Conservation (phyloP, 2,888 invertebrate species). For the Cheilosia pagana region DNA sequence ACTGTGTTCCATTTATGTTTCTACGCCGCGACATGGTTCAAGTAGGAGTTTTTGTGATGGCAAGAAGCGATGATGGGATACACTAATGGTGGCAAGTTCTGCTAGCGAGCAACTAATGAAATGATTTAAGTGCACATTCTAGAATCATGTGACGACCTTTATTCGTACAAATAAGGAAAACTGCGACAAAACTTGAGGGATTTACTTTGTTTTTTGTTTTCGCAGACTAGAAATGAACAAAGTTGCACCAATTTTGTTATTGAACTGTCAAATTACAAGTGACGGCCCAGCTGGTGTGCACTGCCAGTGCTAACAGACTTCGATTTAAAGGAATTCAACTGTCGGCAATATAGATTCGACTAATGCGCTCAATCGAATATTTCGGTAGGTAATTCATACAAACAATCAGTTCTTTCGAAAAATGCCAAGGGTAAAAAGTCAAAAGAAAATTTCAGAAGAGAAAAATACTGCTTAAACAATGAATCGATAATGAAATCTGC, state of each 20-base stretch:
- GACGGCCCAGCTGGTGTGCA: neutral
- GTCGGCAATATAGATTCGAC: neutral
- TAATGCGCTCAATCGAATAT: too few relatives aligned
- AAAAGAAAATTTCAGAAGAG: too few relatives aligned
- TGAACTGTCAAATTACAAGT: slow-evolving; percentile 14
- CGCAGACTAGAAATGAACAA: neutral
- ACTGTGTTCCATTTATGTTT: slow-evolving; percentile 38
- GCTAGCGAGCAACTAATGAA: neutral
- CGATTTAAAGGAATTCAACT: too few relatives aligned
- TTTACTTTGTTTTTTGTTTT: slow-evolving; percentile 38
- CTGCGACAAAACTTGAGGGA: neutral
- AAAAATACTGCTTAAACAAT: too few relatives aligned
- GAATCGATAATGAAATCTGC: too few relatives aligned
- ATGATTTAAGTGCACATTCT: slow-evolving; percentile 28
- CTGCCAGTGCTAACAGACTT: neutral
- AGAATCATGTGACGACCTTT: slow-evolving; percentile 31
- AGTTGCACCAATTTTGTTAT: slow-evolving; percentile 28
- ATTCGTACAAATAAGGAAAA: slow-evolving; percentile 21
- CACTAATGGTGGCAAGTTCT: neutral
- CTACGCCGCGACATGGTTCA: slow-evolving; percentile 55
- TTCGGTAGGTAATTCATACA: too few relatives aligned
- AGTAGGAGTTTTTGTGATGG: neutral
- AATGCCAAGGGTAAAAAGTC: too few relatives aligned
- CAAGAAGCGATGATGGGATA: slow-evolving; percentile 8
- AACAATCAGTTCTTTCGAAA: too few relatives aligned